phyloP scores from a whole-genome alignment of 2,888 invertebrate genomes.

The Caenorhabditis angaria region DNA sequence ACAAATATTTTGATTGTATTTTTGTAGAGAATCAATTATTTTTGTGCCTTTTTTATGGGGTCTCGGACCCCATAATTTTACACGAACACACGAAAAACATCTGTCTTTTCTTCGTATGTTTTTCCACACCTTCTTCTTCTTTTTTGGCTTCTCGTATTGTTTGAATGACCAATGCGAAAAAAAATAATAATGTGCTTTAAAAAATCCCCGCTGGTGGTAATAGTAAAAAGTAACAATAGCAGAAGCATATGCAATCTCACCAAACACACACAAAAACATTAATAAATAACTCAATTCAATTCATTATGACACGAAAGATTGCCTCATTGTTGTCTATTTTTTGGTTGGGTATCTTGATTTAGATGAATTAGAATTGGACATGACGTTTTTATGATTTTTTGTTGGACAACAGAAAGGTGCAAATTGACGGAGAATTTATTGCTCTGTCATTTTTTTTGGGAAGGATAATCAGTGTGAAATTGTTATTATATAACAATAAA shows the following conservation, averaged over 20 bases:
- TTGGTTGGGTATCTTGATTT: background rate
- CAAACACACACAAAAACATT: slow-evolving; percentile 17
- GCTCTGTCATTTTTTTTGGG: too few relatives aligned
- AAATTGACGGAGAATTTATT: background rate
- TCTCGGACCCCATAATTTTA: background rate
- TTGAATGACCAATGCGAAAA: background rate
- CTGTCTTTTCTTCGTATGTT: background rate
- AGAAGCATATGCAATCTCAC: slow-evolving; percentile 33
- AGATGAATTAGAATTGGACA: slow-evolving; percentile 1
- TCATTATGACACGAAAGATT: slow-evolving; percentile 1
- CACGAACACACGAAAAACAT: background rate
- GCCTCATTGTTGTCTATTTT: too few relatives aligned
- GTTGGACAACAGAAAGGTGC: background rate
- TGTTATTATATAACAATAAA: too few relatives aligned
- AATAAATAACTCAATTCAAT: slow-evolving; percentile 27
- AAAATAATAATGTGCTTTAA: background rate
- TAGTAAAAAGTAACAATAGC: background rate
- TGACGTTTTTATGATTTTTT: background rate
- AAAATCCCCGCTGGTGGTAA: background rate
- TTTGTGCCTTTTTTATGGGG: background rate
- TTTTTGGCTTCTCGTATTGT: background rate
- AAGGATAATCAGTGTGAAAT: too few relatives aligned
- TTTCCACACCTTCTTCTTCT: slow-evolving; percentile 1
- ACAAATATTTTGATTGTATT: background rate
- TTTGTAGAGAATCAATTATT: slow-evolving; percentile 1